A percentile compares a stretch with the other conserved stretches of the same genome.
phyloP scores from a whole-genome alignment of 1,140 invertebrate genomes.

The Cherax destructor region DNA sequence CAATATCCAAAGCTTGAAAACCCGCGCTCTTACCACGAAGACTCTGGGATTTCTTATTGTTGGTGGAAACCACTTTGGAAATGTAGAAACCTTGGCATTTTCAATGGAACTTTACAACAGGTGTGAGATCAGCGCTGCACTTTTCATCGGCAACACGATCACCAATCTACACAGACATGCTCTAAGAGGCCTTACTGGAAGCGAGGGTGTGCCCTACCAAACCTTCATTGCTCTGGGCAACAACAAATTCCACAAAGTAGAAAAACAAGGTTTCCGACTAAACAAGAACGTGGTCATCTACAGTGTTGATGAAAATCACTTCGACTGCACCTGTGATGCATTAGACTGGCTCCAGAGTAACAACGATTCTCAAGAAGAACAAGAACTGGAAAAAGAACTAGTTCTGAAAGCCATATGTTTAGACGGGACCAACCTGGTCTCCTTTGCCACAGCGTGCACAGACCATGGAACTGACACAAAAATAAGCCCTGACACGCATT shows the following conservation, averaged over 20 bases:
- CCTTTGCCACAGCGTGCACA: slow-evolving; percentile 20
- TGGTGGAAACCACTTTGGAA: slow-evolving; percentile 44
- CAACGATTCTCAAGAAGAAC: not conserved
- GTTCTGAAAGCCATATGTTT: slow-evolving; percentile 1
- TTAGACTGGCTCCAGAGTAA: slow-evolving; percentile 34
- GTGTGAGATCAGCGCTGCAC: slow-evolving; percentile 65
- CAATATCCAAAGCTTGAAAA: slow-evolving; percentile 39
- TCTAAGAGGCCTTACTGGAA: slow-evolving; percentile 23
- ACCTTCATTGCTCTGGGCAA: slow-evolving; percentile 56
- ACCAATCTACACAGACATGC: slow-evolving; percentile 11
- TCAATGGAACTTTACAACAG: slow-evolving; percentile 55
- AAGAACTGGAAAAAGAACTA: slow-evolving; percentile 53
- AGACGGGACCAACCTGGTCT: slow-evolving; percentile 23
- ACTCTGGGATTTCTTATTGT: slow-evolving; percentile 52
- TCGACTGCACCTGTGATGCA: slow-evolving; percentile 35
- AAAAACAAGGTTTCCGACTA: slow-evolving; percentile 45
- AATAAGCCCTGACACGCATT: too few species aligned
- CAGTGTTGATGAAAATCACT: slow-evolving; percentile 53
- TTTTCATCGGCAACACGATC: slow-evolving; percentile 58
- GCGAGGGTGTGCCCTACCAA: slow-evolving; percentile 22
- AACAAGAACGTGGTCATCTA: slow-evolving; percentile 33
- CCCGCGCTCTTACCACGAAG: slow-evolving; percentile 41
- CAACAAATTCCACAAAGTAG: slow-evolving; percentile 47
- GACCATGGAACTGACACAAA: not conserved
- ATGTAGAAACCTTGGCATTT: slow-evolving; percentile 33